Percentiles rank a stretch among this genome's conserved stretches.
Evolutionary conservation across 2,888 invertebrate species (phyloP).

Genomic region (Amphipyra tragopoginis): DNA sequence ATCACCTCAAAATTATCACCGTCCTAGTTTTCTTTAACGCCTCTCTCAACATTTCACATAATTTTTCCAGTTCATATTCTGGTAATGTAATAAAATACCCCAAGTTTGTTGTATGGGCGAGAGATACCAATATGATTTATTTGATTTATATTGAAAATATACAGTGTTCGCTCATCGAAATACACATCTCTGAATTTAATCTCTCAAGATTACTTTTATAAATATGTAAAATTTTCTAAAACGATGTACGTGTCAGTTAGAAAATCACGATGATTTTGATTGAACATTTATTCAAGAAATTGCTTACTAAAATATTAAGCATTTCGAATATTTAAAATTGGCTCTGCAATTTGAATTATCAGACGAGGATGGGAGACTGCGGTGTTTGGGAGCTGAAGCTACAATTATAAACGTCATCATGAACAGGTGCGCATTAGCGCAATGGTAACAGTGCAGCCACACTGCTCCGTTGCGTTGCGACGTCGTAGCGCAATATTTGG

Average conservation of each 20-base stretch:
- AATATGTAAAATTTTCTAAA: slow-evolving; percentile 28
- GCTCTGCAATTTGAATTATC: background rate
- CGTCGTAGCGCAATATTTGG: no score
- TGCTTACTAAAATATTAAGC: slow-evolving; percentile 1
- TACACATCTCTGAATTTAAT: slow-evolving; percentile 5
- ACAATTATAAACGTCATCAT: no score
- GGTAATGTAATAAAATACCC: slow-evolving; percentile 23
- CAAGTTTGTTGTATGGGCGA: slow-evolving; percentile 13
- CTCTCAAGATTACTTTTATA: slow-evolving; percentile 5
- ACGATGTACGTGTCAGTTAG: slow-evolving; percentile 25
- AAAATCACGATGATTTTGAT: slow-evolving; percentile 24
- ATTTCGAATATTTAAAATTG: slow-evolving; percentile 3
- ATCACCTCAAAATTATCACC: background rate
- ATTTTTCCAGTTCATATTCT: slow-evolving; percentile 4
- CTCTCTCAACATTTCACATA: background rate
- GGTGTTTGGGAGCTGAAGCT: background rate
- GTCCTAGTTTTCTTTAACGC: background rate
- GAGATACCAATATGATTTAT: slow-evolving; percentile 31
- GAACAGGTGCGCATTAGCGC: no score
- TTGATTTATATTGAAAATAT: slow-evolving; percentile 31
- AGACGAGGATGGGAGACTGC: background rate
- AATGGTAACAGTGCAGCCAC: no score
- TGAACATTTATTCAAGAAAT: slow-evolving; percentile 12
- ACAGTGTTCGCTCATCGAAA: slow-evolving; percentile 3
- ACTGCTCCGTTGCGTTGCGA: no score